Conservation (phyloP, 2,113 vertebrate species). For the Rhabdornis inornatus region DNA sequence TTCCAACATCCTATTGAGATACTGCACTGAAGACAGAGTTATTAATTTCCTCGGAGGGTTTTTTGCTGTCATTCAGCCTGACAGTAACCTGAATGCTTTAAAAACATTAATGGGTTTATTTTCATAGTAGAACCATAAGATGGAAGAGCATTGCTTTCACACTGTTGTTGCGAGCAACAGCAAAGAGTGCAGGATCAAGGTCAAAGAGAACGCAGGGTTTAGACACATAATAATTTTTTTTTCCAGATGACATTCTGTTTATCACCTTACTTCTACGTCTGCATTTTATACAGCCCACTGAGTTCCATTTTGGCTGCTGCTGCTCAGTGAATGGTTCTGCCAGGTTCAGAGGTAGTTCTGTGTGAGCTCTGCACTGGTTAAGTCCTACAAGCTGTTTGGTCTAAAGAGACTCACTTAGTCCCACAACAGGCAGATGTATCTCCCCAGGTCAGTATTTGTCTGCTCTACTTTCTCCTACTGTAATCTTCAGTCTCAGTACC, state of each 20-base stretch:
- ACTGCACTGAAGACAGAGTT: slow-evolving; percentile 17
- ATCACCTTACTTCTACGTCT: neutral
- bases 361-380: neutral
- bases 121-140: neutral
- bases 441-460: neutral
- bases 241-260: neutral
- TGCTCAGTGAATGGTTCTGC: neutral
- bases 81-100: slow-evolving; percentile 4
- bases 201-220: neutral
- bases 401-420: neutral
- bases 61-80: slow-evolving; percentile 28
- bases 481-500: neutral
- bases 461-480: neutral
- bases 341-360: neutral
- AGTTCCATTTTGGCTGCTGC: neutral
- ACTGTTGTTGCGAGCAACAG: neutral
- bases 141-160: neutral
- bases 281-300: neutral
- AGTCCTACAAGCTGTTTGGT: neutral
- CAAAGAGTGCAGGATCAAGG: neutral
- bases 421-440: neutral
- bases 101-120: slow-evolving; percentile 52
- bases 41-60: slow-evolving; percentile 43
- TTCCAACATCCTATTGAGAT: slow-evolving; percentile 16
- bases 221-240: neutral